Evolutionary conservation across 2,888 invertebrate genomes (phyloP), one percentile per base, ranked within the genome.

Genomic region (Eupsilia transversa): DNA sequence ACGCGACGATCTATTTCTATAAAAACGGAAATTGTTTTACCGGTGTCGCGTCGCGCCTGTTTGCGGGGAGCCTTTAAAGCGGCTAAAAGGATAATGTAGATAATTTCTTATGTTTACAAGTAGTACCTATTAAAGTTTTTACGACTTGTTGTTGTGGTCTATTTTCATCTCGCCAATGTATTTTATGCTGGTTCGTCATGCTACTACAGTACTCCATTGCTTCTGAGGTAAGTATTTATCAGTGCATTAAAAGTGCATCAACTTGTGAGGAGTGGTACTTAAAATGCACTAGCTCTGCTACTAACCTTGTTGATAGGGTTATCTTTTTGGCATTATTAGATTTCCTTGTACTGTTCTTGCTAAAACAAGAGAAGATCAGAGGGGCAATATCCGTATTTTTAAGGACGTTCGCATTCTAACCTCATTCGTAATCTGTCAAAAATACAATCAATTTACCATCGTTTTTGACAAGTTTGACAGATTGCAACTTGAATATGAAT

Each of bases 81-180:
- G 0, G 35, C 12, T 33, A 63, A 56, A 43, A 66, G 60, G 57
- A 54, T 54, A 63, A 63, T 59, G 38, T 23, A 52, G n/a, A 67
- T 49, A 74, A 54, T 46, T 63, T 23, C 52, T 23, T 27, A 54
- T 60, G 71, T 75, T 83, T 63, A 74, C 83, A 79, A 63, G 54
- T 30, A 54, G 20, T 66, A n/a, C n/a, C n/a, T n/a, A 70, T 72
- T 63, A 76, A 79, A 59, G 41, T 70, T 79, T 82, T 83, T n/a
- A 82, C 46, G 76, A 33, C 56, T 30, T 61, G 60, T 49, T 60
- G 54, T 57, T 72, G 66, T 46, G 35, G 72, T 70, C 69, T 72
- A 61, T 81, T 74, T 81, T 52, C n/a, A 70, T 74, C 23, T 17
- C n/a, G 9, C 49, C 67, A 68, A 41, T 57, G 56, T 65, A 56